Percentiles rank a stretch among this genome's conserved stretches.
Evolutionary conservation across 2,113 vertebrate species (phyloP).

Genomic region (Alligator mississippiensis): DNA sequence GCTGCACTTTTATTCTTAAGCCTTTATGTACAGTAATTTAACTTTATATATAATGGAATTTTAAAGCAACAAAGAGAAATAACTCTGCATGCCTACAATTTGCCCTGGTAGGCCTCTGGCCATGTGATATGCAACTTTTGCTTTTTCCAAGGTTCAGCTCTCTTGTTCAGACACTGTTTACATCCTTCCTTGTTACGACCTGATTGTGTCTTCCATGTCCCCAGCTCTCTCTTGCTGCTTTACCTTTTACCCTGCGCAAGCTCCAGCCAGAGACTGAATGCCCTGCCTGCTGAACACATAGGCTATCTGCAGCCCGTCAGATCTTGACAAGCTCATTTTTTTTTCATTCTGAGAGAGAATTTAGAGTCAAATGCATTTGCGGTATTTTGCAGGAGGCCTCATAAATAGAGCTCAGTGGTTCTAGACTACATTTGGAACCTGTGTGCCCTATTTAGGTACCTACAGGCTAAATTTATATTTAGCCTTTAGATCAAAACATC

Average conservation of each 20-base stretch:
- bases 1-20: too few relatives aligned
- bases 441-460: too few relatives aligned
- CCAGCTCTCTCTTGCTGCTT: not conserved
- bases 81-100: not conserved
- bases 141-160: too few relatives aligned
- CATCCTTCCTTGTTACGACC: not conserved
- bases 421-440: too few relatives aligned
- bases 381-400: too few relatives aligned
- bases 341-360: too few relatives aligned
- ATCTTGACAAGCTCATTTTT: not conserved
- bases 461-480: too few relatives aligned
- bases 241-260: accelerated
- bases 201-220: not conserved
- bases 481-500: not conserved
- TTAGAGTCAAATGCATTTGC: too few relatives aligned
- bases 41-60: not conserved
- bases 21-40: too few relatives aligned
- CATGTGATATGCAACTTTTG: too few relatives aligned
- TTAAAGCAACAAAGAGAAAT: not conserved
- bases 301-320: not conserved
- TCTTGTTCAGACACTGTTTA: not conserved
- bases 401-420: too few relatives aligned
- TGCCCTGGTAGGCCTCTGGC: not conserved
- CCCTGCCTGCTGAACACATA: not conserved
- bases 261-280: not conserved